phyloP scores from a whole-genome alignment of 2,113 vertebrate species.

The Hystrix cristata region DNA sequence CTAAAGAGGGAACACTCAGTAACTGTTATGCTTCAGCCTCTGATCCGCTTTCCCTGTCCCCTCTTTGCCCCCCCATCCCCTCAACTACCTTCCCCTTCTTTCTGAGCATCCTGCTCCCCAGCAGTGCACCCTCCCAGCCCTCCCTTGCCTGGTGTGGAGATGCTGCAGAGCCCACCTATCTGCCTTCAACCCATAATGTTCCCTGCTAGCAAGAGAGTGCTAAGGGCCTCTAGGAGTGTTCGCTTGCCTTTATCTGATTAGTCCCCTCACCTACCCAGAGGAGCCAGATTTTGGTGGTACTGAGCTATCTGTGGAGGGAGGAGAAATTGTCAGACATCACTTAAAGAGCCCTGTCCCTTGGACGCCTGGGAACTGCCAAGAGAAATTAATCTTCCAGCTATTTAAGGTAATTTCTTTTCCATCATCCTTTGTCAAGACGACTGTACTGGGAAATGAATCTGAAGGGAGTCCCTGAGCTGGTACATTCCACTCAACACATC shows the following conservation, averaged over 20 bases:
- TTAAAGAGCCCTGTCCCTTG: slow-evolving; percentile 69
- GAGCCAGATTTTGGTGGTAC: slow-evolving; percentile 68
- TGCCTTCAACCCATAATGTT: neutral
- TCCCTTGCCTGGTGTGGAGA: neutral
- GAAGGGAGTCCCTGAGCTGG: slow-evolving; percentile 79
- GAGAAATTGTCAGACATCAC: slow-evolving; percentile 75
- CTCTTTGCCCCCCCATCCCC: neutral
- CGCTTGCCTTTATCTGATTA: slow-evolving; percentile 60
- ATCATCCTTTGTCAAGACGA: slow-evolving; percentile 82
- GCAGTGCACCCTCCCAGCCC: neutral
- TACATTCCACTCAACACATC: slow-evolving; percentile 55
- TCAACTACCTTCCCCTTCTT: slow-evolving; percentile 44
- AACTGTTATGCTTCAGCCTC: slow-evolving; percentile 39
- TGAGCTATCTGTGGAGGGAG: slow-evolving; percentile 66
- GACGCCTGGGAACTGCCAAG: slow-evolving; percentile 54
- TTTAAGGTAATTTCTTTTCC: slow-evolving; percentile 84
- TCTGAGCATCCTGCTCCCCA: neutral
- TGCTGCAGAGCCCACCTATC: neutral
- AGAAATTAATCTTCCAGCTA: slow-evolving; percentile 83
- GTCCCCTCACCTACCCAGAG: slow-evolving; percentile 33
- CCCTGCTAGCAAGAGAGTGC: slow-evolving; percentile 26
- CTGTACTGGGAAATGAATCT: slow-evolving; percentile 78
- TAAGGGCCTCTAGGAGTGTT: neutral
- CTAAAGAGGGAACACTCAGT: slow-evolving; percentile 71
- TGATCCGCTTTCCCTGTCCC: neutral